Evolutionary conservation across 2,113 vertebrate genomes (phyloP).

Genomic region (Zingel zingel): DNA sequence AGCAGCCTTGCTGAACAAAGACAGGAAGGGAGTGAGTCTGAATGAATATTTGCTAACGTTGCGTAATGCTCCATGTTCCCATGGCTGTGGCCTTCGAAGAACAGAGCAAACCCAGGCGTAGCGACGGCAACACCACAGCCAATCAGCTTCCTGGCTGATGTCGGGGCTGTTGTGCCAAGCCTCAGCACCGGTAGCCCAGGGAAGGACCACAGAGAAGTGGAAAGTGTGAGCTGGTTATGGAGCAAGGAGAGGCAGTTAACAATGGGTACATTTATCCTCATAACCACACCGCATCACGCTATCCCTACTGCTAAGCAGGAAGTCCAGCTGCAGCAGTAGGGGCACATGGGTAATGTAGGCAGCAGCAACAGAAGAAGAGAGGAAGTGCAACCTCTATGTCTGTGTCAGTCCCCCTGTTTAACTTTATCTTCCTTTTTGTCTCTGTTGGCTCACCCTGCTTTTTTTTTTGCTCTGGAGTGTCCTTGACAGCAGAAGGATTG

Average conservation of each 20-base stretch:
- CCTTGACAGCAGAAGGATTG: constrained; percentile 47
- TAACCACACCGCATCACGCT: constrained; percentile 57
- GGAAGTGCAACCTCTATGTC: neutral
- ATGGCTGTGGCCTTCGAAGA: constrained; percentile 78
- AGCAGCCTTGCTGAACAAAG: constrained; percentile 79
- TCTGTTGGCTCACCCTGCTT: constrained; percentile 22
- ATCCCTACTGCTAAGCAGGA: constrained; percentile 59
- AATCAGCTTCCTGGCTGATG: constrained; percentile 55
- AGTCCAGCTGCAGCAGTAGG: constrained; percentile 23
- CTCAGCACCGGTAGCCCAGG: constrained; percentile 50
- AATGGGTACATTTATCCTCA: constrained; percentile 74
- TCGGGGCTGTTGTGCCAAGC: constrained; percentile 60
- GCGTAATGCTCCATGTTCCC: constrained; percentile 82
- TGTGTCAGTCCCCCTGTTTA: constrained; percentile 22
- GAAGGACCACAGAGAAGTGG: constrained; percentile 47
- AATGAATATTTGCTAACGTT: constrained; percentile 83
- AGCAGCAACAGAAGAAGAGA: constrained; percentile 8
- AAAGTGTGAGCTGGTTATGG: constrained; percentile 63
- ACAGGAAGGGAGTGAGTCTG: constrained; percentile 85
- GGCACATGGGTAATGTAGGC: constrained; percentile 66
- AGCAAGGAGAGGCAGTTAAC: constrained; percentile 61
- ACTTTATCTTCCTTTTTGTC: constrained; percentile 10
- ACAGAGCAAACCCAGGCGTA: constrained; percentile 62
- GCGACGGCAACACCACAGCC: constrained; percentile 48
- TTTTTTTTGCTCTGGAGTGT: constrained; percentile 25